A percentile compares a stretch with the other conserved stretches of the same genome.
These are phyloP conservation scores for Eretmochelys imbricata DNA, from an alignment of 2,113 vertebrate species.

Conservation along the genomic window DNA sequence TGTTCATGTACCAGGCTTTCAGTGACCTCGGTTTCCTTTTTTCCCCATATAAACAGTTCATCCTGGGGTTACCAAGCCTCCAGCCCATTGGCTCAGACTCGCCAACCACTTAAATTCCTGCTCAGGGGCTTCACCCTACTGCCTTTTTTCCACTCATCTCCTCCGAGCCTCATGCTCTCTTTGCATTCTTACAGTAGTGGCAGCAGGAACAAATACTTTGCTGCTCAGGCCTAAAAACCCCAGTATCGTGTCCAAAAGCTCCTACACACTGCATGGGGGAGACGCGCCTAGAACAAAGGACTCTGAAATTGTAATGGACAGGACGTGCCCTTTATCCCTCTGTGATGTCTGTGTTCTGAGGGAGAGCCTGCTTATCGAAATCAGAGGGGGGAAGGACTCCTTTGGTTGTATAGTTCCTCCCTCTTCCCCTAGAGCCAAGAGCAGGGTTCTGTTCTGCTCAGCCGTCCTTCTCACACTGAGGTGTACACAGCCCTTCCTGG, in stretches of 20 bases:
- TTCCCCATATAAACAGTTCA: conserved; percentile 56
- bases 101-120: background rate
- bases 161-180: background rate
- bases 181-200: background rate
- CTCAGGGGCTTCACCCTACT: background rate
- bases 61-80: conserved; percentile 3
- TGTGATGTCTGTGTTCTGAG: accelerated
- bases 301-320: background rate
- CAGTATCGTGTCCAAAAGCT: background rate
- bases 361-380: background rate
- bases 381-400: background rate
- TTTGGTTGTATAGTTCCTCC: accelerated
- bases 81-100: background rate
- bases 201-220: background rate
- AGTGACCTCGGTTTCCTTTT: conserved; percentile 32
- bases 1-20: conserved; percentile 19
- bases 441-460: background rate
- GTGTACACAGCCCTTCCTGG: background rate
- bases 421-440: accelerated
- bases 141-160: accelerated
- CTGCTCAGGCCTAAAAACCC: accelerated
- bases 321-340: background rate
- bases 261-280: accelerated
- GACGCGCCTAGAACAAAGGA: background rate
- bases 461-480: background rate